Evolutionary conservation across 2,797 vertebrate genomes (phyloP), one percentile per base, ranked within the genome.

Genomic region (Xyrichtys novacula): DNA sequence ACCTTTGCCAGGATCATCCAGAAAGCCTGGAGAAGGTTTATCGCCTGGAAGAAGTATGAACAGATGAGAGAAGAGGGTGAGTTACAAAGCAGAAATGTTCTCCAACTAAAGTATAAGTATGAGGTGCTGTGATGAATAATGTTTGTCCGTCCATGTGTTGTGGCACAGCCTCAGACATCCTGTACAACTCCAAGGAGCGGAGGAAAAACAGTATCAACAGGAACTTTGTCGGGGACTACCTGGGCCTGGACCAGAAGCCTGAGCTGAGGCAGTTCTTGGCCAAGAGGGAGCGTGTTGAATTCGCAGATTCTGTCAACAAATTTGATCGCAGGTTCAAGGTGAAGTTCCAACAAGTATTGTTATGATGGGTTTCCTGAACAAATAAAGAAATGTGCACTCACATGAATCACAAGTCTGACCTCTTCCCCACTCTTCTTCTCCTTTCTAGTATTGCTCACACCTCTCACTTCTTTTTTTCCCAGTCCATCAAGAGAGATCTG

Each of bases 261-360:
- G 98, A 99, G 85, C 92, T 99, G 63, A 90, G 97, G 0, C 96
- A 97, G 91, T 99, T 99, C 87, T 92, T 99, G 80, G 68, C 91
- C 84, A 99, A 97, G 90, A 91, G 97, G 48, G 98, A 99, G 63
- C 91, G 96, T 0, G 60, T 99, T 0, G 98, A 99, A 83, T 99
- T 99, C 0, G 96, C 98, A 0, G 96, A 98, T 76, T 98, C 95
- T 0, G 88, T 99, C 88, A 98, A 88, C 52, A 99, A 99, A 89
- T 99, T 96, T 0, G 97, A 99, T 90, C 94, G 98, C 55, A 95
- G 98, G 63, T 99, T 99, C 89, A 99, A 99, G 96, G 98, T 99
- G 76, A 71, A 39, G 22, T 29, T 52, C 26, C 0, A 5, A 11
- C 14, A 23, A 49, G 5, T 4, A 17, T 6, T 29, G 12, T 10